Evolutionary conservation across 2,113 vertebrate genomes (phyloP).

Genomic region (Perccottus glenii): DNA sequence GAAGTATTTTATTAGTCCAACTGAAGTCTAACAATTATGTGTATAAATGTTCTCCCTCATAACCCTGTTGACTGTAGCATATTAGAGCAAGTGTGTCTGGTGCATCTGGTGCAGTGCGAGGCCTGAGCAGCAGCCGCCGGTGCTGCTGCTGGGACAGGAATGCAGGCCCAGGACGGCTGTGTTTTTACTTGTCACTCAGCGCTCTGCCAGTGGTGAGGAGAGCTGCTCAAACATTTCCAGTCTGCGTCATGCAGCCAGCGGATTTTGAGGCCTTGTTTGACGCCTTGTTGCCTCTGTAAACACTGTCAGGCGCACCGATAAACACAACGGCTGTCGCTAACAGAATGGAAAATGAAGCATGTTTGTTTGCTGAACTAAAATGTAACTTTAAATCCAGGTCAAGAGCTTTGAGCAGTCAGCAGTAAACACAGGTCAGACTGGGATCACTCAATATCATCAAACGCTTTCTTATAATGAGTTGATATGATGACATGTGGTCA

Average conservation of each 20-base stretch:
- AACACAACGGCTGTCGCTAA: slow-evolving; percentile 50
- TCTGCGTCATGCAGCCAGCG: slow-evolving; percentile 70
- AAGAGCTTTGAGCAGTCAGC: too few relatives aligned
- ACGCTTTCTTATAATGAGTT: too few relatives aligned
- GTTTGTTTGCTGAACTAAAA: not conserved
- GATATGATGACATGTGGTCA: too few relatives aligned
- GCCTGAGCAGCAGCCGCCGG: slow-evolving; percentile 45
- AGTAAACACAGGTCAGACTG: too few relatives aligned
- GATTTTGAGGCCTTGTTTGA: slow-evolving; percentile 73
- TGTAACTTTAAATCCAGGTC: too few relatives aligned
- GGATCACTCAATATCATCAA: too few relatives aligned
- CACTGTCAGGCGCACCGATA: slow-evolving; percentile 62
- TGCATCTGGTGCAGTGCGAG: slow-evolving; percentile 37
- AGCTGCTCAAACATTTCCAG: slow-evolving; percentile 70
- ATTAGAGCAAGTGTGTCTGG: not conserved
- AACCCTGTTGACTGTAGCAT: not conserved
- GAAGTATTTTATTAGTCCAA: too few relatives aligned
- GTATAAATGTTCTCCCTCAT: not conserved
- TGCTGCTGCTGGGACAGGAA: slow-evolving; percentile 54
- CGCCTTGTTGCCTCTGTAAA: slow-evolving; percentile 75
- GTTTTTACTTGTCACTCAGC: slow-evolving; percentile 81
- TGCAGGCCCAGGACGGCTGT: slow-evolving; percentile 56
- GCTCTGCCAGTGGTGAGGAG: slow-evolving; percentile 53
- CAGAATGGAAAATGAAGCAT: slow-evolving; percentile 35
- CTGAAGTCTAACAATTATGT: too few relatives aligned